Evolutionary conservation across 35 echinoderm and acorn worm species (phyloP).

Genomic region (Chiridota heheva): DNA sequence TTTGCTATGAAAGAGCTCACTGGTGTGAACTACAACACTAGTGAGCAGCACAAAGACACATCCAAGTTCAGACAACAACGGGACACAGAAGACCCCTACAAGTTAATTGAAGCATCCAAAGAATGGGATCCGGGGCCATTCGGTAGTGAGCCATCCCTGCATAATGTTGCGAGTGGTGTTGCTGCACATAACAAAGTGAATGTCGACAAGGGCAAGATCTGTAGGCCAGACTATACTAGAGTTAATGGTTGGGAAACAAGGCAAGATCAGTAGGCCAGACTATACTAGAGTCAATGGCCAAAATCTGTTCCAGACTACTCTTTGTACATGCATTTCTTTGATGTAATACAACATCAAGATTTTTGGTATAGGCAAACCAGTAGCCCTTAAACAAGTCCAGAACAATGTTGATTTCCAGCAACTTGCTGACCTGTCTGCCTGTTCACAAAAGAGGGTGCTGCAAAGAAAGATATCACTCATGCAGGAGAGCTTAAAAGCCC

Average conservation of each 20-base stretch:
- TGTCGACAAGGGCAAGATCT: constrained; percentile 44
- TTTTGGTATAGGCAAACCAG: too few species aligned
- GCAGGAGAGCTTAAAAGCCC: neutral
- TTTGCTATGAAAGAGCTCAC: constrained; percentile 63
- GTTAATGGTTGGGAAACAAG: constrained; percentile 21
- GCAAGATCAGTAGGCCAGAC: too few species aligned
- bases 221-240: constrained; percentile 27
- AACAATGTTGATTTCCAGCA: too few species aligned
- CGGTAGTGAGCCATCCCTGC: neutral
- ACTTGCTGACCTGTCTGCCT: constrained; percentile 3
- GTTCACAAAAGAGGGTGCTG: too few species aligned
- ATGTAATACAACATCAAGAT: too few species aligned
- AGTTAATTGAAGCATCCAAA: constrained; percentile 13
- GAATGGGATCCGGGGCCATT: constrained; percentile 59
- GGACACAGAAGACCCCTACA: neutral
- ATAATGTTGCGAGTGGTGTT: constrained; percentile 26
- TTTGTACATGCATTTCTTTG: too few species aligned
- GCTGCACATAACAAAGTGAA: constrained; percentile 18
- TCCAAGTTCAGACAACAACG: constrained; percentile 5
- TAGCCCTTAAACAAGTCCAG: too few species aligned
- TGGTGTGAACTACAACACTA: neutral
- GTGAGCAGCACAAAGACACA: constrained; percentile 48
- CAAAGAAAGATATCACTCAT: too few species aligned
- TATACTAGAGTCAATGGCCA: too few species aligned
- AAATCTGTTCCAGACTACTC: too few species aligned